These are phyloP conservation scores for Teinopalpus imperialis DNA, from an alignment of 2,888 invertebrate genomes.

Conservation along the genomic window DNA sequence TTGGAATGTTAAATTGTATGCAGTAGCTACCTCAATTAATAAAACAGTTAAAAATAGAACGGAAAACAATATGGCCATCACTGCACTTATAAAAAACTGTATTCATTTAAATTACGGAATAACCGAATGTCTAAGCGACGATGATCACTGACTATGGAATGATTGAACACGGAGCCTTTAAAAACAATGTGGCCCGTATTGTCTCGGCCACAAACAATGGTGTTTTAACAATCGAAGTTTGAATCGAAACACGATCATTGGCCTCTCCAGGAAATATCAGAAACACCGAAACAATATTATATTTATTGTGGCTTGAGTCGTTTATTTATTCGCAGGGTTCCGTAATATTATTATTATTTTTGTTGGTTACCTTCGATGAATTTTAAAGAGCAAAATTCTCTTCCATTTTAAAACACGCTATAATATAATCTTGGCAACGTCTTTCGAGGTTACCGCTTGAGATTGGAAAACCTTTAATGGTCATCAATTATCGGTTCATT, in stretches of 20 bases:
- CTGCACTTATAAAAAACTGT: slow-evolving; percentile 12
- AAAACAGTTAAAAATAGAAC: slow-evolving; percentile 35
- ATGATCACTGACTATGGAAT: neutral
- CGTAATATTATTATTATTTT: too few species aligned
- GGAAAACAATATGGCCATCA: slow-evolving; percentile 28
- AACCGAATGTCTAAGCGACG: too few species aligned
- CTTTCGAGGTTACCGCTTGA: too few species aligned
- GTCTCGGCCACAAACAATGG: slow-evolving; percentile 26
- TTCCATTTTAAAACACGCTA: too few species aligned
- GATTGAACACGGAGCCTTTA: slow-evolving; percentile 11
- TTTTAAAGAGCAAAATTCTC: too few species aligned
- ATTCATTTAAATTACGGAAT: slow-evolving; percentile 2
- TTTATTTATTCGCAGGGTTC: neutral
- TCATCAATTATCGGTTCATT: too few species aligned
- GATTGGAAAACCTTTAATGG: too few species aligned
- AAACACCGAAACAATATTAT: slow-evolving; percentile 12
- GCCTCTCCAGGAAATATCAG: slow-evolving; percentile 16
- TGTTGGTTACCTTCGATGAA: too few species aligned
- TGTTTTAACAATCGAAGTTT: slow-evolving; percentile 23
- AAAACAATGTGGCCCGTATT: slow-evolving; percentile 20
- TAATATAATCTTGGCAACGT: too few species aligned
- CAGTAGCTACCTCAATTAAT: slow-evolving; percentile 45
- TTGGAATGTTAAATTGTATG: slow-evolving; percentile 42
- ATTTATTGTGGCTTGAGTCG: neutral
- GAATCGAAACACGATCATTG: slow-evolving; percentile 17